Evolutionary conservation across 1,140 invertebrate genomes (phyloP).

Genomic region (Parasteatoda tepidariorum): DNA sequence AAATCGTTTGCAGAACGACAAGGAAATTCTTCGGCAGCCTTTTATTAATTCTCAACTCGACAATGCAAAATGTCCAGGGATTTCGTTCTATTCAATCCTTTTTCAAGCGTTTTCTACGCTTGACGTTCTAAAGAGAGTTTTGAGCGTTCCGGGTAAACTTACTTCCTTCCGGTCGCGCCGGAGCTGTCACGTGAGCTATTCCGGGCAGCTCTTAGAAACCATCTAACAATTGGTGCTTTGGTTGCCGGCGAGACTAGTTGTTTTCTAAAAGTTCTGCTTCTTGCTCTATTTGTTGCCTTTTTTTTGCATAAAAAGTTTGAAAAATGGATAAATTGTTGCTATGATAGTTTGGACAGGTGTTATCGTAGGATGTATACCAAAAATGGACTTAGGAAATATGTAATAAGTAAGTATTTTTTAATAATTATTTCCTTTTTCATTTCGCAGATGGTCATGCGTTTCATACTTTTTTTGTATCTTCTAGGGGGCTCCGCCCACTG

Average conservation of each 20-base stretch:
- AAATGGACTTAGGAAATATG: conserved; percentile 6
- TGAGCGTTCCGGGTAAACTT: conserved; percentile 29
- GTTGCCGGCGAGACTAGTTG: background rate
- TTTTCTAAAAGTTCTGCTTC: background rate
- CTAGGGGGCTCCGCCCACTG: no score
- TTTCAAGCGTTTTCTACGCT: background rate
- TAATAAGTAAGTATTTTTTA: background rate
- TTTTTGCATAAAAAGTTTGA: no score
- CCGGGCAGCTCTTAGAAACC: conserved; percentile 25
- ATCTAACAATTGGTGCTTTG: conserved; percentile 1
- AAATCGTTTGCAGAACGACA: no score
- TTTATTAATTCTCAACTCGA: no score
- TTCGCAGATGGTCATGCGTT: no score
- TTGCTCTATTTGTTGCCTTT: no score
- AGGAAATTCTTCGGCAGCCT: no score
- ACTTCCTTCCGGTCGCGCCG: conserved; percentile 20
- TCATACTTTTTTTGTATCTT: no score
- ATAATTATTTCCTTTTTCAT: no score
- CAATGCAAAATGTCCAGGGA: no score
- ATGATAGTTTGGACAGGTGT: background rate
- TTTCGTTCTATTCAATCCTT: no score
- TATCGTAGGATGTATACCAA: background rate
- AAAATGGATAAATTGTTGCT: background rate
- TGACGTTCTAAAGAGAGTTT: conserved; percentile 13
- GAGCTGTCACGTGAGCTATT: conserved; percentile 47